phyloP scores from a whole-genome alignment of 2,888 invertebrate genomes.

The Noctua janthina region DNA sequence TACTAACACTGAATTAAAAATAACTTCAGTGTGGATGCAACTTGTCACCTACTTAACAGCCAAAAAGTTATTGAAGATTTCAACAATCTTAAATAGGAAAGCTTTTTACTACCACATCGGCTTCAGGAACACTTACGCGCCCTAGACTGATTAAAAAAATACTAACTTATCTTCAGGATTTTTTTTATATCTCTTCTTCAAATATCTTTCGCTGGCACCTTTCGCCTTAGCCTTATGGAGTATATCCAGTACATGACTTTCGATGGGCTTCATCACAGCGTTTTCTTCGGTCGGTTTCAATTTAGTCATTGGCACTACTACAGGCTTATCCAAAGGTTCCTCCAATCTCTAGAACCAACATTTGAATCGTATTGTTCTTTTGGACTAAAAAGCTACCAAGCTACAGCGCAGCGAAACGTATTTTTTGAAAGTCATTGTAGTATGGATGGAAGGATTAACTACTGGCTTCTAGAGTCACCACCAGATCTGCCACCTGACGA shows the following conservation, averaged over 20 bases:
- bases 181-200: slow-evolving; percentile 85
- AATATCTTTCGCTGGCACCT: slow-evolving; percentile 86
- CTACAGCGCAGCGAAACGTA: background rate
- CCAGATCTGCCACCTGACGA: background rate
- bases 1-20: background rate
- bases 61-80: background rate
- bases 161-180: slow-evolving; percentile 89
- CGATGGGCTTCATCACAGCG: slow-evolving; percentile 88
- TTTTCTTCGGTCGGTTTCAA: slow-evolving; percentile 74
- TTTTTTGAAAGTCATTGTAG: background rate
- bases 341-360: slow-evolving; percentile 72
- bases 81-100: background rate
- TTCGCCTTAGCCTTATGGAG: slow-evolving; percentile 86
- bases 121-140: background rate
- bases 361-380: background rate
- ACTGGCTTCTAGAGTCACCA: background rate
- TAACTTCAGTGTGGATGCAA: background rate
- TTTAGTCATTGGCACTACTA: slow-evolving; percentile 71
- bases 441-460: background rate
- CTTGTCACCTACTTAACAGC: background rate
- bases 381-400: background rate
- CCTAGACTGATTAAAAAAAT: background rate
- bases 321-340: slow-evolving; percentile 73
- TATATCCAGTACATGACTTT: slow-evolving; percentile 82
- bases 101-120: too few species aligned